A percentile compares a stretch with the other conserved stretches of the same genome.
These are phyloP conservation scores for Rostratula benghalensis DNA, from an alignment of 2,113 vertebrate genomes.

Conservation along the genomic window DNA sequence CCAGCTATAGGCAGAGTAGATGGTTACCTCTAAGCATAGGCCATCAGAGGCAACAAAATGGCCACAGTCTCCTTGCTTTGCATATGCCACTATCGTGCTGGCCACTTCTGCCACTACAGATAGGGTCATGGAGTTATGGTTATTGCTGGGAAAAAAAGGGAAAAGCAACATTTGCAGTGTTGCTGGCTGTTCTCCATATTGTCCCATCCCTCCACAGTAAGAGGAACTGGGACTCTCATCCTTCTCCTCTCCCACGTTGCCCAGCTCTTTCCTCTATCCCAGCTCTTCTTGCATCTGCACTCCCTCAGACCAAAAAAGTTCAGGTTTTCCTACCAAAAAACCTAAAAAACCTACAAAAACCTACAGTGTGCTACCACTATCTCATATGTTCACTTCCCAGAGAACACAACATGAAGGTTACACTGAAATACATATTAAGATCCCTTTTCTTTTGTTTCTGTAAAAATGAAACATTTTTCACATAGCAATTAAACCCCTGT, in stretches of 20 bases:
- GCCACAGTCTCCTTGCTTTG: neutral
- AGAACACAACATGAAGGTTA: neutral
- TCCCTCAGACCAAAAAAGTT: neutral
- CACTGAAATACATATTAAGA: neutral
- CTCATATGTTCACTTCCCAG: fast-evolving
- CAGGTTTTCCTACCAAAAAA: neutral
- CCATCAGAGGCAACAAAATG: fast-evolving
- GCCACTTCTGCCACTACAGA: neutral
- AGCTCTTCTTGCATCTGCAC: neutral
- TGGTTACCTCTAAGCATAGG: neutral
- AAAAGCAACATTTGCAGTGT: neutral
- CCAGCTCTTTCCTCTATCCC: neutral
- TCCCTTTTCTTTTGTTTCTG: neutral
- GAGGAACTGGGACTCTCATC: neutral
- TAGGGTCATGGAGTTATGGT: fast-evolving
- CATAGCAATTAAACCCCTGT: neutral
- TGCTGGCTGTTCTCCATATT: neutral
- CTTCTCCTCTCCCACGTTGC: neutral
- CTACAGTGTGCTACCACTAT: neutral
- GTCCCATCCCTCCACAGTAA: neutral
- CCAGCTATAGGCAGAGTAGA: neutral
- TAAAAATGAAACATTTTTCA: neutral
- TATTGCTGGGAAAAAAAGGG: neutral
- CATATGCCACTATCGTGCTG: neutral
- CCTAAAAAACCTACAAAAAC: neutral